These are phyloP conservation scores for Ischnus inquisitorius DNA, from an alignment of 2,888 invertebrate species.

Conservation along the genomic window DNA sequence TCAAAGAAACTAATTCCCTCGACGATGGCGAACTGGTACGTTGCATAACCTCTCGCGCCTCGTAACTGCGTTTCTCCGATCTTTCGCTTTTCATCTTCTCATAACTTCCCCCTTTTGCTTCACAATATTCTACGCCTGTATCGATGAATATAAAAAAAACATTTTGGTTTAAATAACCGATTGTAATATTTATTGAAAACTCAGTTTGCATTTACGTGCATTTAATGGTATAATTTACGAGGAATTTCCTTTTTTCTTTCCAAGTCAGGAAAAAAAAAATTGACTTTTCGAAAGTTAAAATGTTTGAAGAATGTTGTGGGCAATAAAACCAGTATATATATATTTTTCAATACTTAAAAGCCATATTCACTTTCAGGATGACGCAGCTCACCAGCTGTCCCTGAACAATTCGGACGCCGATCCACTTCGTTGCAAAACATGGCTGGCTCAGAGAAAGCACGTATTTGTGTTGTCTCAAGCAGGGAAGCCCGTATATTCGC, in stretches of 20 bases:
- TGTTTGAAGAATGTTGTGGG: too few species aligned
- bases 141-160: too few species aligned
- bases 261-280: too few species aligned
- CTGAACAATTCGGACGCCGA: constrained; percentile 87
- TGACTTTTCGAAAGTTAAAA: too few species aligned
- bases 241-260: not conserved
- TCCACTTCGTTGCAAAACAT: constrained; percentile 90
- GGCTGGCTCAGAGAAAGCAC: constrained; percentile 94
- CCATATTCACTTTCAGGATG: constrained; percentile 78
- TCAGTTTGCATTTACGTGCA: too few species aligned
- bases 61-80: not conserved
- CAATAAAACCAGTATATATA: too few species aligned
- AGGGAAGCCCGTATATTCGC: constrained; percentile 98
- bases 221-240: too few species aligned
- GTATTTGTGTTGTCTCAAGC: constrained; percentile 98
- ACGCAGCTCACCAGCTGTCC: constrained; percentile 80
- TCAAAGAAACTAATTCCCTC: constrained; percentile 58
- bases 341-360: not conserved
- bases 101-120: not conserved
- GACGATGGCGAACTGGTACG: constrained; percentile 69
- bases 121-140: not conserved
- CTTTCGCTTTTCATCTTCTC: not conserved
- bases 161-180: too few species aligned
- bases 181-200: too few species aligned
- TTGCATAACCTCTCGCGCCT: constrained; percentile 58